Evolutionary conservation across 2,113 vertebrate species (phyloP), one percentile per base, ranked within the genome.

Genomic region (Eleginops maclovinus): DNA sequence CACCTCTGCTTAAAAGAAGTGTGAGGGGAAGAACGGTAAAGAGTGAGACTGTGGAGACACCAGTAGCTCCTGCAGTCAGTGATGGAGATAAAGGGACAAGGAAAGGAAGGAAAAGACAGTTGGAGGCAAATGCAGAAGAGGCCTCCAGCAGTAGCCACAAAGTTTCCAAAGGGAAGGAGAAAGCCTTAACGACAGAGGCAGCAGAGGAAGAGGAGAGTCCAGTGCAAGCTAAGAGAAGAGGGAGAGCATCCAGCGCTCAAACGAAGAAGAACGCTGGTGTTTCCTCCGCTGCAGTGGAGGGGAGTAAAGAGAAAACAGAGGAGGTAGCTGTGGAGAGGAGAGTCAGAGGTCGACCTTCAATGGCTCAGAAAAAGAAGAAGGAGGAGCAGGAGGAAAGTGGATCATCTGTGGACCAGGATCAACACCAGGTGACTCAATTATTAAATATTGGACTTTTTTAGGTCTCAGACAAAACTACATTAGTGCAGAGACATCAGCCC

Each of bases 371-470:
- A 19, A 83, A 77, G 61, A 84, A 63, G 47, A 76, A 61, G 36
- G 79, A 84, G 21, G 46, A 47, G 54, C 66, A 36, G 16, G 72
- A 72, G 62, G 79, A 86, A 16, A 61, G 36, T 26, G 50, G 16
- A 3, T 1, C 72, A 11, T 77, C 85, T 31, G 59, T n/a, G 12
- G 40, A 78, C 13, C 77, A 50, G 63, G 53, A n/a, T 41, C 70
- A 77, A 62, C n/a, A n/a, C n/a, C n/a, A 91, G 90, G 91, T 92
- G 79, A 91, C 53, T 59, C 22, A 1, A 36, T 36, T 0, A 60
- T 47, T 7, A 19, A 21, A 36, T 73, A 1, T 2, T 3, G 9
- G 4, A 62, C 12, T 56, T 15, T 15, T 40, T 55, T 9, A 49
- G 54, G 47, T 41, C 2, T 17, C 3, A 24, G 11, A 65, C 41